A percentile compares a stretch with the other conserved stretches of the same genome.
Conservation (phyloP, 2,888 invertebrate species). For the Spilarctia lutea region DNA sequence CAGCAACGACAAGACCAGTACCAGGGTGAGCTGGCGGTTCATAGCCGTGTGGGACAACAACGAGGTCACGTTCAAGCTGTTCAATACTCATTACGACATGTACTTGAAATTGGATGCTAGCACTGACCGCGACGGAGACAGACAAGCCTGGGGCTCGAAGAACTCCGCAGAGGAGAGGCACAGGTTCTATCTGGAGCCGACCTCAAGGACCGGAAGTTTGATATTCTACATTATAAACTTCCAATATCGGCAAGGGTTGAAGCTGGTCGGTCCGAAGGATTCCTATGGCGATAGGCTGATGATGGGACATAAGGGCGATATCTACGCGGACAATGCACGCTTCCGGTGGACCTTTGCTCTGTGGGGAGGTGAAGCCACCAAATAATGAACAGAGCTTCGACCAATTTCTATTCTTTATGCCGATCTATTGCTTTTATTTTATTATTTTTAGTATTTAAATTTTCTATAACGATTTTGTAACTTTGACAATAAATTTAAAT, state of each 20-base stretch:
- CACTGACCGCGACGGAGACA: conserved; percentile 44
- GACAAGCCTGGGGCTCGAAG: conserved; percentile 49
- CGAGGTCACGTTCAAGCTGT: conserved; percentile 52
- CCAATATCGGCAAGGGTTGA: conserved; percentile 51
- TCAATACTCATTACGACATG: conserved; percentile 47
- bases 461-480: neutral
- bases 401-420: no score
- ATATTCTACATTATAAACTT: conserved; percentile 55
- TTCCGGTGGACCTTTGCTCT: conserved; percentile 32
- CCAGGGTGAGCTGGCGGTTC: conserved; percentile 55
- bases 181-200: conserved; percentile 55
- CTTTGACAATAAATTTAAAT: neutral
- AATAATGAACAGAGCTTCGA: neutral
- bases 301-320: conserved; percentile 50
- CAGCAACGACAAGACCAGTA: conserved; percentile 37
- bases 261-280: conserved; percentile 41
- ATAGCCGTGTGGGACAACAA: conserved; percentile 49
- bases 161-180: conserved; percentile 35
- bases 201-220: conserved; percentile 40
- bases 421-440: neutral
- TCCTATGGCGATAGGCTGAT: conserved; percentile 42
- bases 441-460: neutral
- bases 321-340: conserved; percentile 14
- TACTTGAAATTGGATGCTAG: conserved; percentile 53
- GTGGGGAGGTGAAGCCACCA: neutral